Evolutionary conservation across 2,113 vertebrate genomes (phyloP).

Genomic region (Candoia aspera): DNA sequence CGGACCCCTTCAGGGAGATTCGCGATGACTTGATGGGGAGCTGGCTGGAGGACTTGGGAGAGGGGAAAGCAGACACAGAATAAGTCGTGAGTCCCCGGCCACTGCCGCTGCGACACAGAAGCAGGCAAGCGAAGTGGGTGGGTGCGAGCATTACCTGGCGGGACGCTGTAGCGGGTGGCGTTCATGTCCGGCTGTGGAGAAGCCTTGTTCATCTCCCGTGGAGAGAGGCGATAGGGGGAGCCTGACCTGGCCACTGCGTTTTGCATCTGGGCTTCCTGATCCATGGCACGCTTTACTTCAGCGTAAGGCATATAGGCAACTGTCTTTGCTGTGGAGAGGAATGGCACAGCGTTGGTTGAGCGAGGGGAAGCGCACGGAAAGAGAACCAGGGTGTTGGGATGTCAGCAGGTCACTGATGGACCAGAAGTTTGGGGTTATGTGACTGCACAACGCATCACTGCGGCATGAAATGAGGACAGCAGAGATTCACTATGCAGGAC

Average conservation of each 20-base stretch:
- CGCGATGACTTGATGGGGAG: conserved; percentile 90
- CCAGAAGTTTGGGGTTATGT: too few species aligned
- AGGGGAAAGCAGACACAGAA: background rate
- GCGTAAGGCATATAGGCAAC: conserved; percentile 84
- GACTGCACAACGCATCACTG: too few species aligned
- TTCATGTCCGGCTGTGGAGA: conserved; percentile 82
- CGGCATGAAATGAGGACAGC: too few species aligned
- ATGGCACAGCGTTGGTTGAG: conserved; percentile 8
- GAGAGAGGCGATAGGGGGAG: conserved; percentile 85
- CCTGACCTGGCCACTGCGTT: conserved; percentile 76
- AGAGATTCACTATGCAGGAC: background rate
- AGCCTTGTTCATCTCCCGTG: conserved; percentile 83
- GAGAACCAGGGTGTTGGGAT: too few species aligned
- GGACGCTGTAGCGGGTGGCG: conserved; percentile 82
- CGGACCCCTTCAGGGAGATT: conserved; percentile 88
- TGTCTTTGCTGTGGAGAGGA: conserved; percentile 79
- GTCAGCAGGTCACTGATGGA: too few species aligned
- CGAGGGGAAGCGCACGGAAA: too few species aligned
- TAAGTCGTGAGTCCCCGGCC: background rate
- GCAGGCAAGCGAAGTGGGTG: background rate
- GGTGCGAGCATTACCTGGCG: conserved; percentile 79
- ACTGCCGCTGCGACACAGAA: background rate
- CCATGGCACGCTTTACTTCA: conserved; percentile 84
- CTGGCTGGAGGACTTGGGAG: conserved; percentile 87
- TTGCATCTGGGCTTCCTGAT: conserved; percentile 82